Evolutionary conservation across 1,140 invertebrate genomes (phyloP), one percentile per base, ranked within the genome.

Genomic region (Eciton burchellii): DNA sequence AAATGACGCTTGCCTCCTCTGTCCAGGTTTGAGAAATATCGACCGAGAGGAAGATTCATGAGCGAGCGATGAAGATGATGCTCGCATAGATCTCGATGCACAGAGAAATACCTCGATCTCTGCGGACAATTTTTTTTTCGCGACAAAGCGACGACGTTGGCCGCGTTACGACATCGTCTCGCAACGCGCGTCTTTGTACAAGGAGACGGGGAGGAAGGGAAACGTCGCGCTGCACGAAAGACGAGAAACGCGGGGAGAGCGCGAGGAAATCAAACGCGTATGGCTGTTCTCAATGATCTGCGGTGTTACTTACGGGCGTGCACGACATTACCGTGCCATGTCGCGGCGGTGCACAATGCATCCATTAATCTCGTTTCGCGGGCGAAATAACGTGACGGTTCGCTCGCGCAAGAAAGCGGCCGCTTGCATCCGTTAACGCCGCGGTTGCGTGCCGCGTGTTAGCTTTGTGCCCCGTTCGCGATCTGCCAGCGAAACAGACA

Each of bases 261-360:
- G 41, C 19, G 26, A 45, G 70, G 74, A 11, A 65, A 68, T n/a
- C 63, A 24, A 70, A 70, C 68, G 68, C 24, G 43, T 52, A n/a
- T 71, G 26, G 68, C 65, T 81, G 77, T 59, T 73, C 77, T 60
- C 77, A 81, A 81, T 81, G 68, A 73, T 81, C 47, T n/a, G 41
- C 29, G 14, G 68, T 54, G 43, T 81, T 68, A 57, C 63, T 79
- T 79, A 79, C 63, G 63, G 66, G 62, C 63, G n/a, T 63, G 72
- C 63, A 70, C 74, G 74, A 81, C 77, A 73, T 81, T 81, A 81
- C 66, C 41, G 54, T 59, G 66, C 77, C 68, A 43, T 81, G 68
- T 81, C 68, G 65, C 47, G 60, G 43, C 65, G 35, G 21, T 19
- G 68, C 73, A 81, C 77, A 81, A 81, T 73, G 26, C 56, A 14